A percentile compares a stretch with the other conserved stretches of the same genome.
phyloP scores from a whole-genome alignment of 2,113 vertebrate species.

The Antechinus stuartii region DNA sequence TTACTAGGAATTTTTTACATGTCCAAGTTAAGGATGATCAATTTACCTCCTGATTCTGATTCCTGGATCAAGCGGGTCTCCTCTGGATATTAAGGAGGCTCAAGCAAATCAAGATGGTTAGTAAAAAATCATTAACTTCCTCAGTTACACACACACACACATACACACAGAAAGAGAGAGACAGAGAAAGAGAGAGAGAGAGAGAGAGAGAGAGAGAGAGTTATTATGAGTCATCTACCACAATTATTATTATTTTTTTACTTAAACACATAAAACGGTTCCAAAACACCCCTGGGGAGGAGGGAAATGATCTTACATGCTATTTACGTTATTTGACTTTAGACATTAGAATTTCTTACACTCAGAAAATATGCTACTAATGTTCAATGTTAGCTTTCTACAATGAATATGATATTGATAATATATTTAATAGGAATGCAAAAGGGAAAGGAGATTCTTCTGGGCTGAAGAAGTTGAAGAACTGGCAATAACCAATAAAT shows the following conservation, averaged over 20 bases:
- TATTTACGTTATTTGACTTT: background rate
- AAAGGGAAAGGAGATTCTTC: background rate
- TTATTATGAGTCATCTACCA: background rate
- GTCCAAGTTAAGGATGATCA: too few relatives aligned
- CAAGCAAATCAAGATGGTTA: too few relatives aligned
- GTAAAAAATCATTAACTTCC: too few relatives aligned
- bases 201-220: too few relatives aligned
- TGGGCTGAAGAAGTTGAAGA: background rate
- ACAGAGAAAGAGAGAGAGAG: too few relatives aligned
- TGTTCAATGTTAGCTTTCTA: background rate
- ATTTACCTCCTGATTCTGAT: too few relatives aligned
- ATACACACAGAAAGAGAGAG: background rate
- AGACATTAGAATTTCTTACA: constrained; percentile 5
- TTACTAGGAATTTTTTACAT: too few relatives aligned
- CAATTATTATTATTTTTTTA: background rate
- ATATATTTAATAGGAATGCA: background rate
- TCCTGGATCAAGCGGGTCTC: too few relatives aligned
- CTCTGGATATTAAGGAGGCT: too few relatives aligned
- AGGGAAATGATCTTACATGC: background rate
- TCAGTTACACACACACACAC: background rate
- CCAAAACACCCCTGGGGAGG: background rate
- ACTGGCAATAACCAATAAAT: background rate
- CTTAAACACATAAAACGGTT: background rate
- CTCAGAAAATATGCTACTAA: constrained; percentile 4
- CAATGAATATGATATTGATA: background rate